phyloP scores from a whole-genome alignment of 2,797 vertebrate species.

The Gastrophryne carolinensis region DNA sequence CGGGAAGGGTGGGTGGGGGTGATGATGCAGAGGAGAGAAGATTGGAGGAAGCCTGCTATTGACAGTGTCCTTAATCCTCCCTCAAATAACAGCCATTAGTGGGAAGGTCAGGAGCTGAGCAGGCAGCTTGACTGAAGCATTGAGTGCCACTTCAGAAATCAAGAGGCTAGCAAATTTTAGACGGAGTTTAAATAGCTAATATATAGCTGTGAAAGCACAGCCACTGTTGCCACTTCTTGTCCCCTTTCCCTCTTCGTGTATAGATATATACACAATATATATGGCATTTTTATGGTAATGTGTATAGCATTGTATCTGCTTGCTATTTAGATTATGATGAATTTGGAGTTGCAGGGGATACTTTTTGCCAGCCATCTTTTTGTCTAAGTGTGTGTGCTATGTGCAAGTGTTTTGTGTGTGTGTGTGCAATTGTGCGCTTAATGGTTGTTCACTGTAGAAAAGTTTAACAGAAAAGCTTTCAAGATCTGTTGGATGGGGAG shows the following conservation, averaged over 20 bases:
- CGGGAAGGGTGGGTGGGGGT: conserved; percentile 57
- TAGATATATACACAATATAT: background rate
- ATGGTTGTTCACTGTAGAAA: conserved; percentile 78
- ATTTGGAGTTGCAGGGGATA: background rate
- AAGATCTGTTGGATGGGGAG: conserved; percentile 78
- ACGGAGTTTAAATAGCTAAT: conserved; percentile 82
- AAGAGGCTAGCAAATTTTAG: conserved; percentile 89
- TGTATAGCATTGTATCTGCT: background rate
- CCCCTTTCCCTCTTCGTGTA: conserved; percentile 4
- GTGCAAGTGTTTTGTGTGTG: background rate
- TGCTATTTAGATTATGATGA: background rate
- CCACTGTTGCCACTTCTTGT: conserved; percentile 70
- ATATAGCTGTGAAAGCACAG: conserved; percentile 76
- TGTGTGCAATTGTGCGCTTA: conserved; percentile 65
- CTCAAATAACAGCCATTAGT: conserved; percentile 97
- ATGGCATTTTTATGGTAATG: background rate
- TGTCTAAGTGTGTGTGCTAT: background rate
- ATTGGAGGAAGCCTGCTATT: conserved; percentile 75
- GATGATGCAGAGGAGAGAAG: conserved; percentile 65
- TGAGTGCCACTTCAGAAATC: conserved; percentile 93
- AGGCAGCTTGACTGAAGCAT: conserved; percentile 89
- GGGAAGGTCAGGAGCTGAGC: conserved; percentile 90
- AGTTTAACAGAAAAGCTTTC: conserved; percentile 86
- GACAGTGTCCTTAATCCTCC: conserved; percentile 83
- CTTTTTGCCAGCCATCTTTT: conserved; percentile 69